Percentiles rank a stretch among this genome's conserved stretches.
These are phyloP conservation scores for Ericerus pela DNA, from an alignment of 1,140 invertebrate species.

Conservation along the genomic window DNA sequence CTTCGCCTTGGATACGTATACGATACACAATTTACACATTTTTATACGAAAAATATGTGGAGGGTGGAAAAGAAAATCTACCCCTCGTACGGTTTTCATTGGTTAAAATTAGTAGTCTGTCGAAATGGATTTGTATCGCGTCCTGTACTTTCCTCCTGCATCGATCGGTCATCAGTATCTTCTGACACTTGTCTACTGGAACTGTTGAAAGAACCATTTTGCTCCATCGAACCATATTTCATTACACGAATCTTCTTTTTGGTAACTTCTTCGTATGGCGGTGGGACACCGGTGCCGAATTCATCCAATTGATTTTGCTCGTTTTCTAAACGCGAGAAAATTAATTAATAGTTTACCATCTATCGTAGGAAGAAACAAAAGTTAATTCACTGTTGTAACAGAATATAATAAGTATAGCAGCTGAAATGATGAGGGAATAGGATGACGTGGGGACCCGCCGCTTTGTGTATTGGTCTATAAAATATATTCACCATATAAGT, in stretches of 20 bases:
- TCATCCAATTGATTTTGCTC: slow-evolving; percentile 7
- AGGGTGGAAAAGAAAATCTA: no score
- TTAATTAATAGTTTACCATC: background rate
- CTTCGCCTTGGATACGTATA: no score
- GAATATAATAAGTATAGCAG: no score
- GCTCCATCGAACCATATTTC: slow-evolving; percentile 3
- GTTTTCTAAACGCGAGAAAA: background rate
- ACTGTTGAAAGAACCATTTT: background rate
- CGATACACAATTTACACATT: no score
- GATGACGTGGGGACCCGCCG: no score
- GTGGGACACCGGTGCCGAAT: background rate
- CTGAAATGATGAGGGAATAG: no score
- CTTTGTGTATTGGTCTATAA: no score
- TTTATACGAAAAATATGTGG: no score
- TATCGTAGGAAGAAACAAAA: background rate
- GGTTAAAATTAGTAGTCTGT: no score
- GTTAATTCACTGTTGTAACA: no score
- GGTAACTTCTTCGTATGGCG: background rate
- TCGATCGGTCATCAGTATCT: background rate
- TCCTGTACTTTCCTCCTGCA: background rate
- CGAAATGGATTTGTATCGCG: slow-evolving; percentile 2
- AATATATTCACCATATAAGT: no score
- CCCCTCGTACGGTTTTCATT: no score
- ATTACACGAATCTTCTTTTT: background rate
- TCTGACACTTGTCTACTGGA: slow-evolving; percentile 4